Evolutionary conservation across 2,888 invertebrate species (phyloP).

Genomic region (Colletes collaris): DNA sequence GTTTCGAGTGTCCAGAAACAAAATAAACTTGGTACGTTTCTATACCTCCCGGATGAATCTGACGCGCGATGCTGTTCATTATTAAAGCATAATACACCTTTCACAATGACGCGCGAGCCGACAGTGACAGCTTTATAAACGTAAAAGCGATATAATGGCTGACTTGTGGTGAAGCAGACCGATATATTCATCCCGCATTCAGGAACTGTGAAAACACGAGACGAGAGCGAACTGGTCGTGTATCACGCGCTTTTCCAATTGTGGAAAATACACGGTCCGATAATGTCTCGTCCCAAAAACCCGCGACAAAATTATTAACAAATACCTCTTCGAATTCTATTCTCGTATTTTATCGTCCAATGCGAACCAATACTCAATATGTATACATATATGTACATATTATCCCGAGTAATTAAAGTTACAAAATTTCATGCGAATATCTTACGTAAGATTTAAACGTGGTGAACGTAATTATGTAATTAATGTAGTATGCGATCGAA

Average conservation of each 20-base stretch:
- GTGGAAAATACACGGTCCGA: conserved; percentile 55
- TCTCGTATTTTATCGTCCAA: neutral
- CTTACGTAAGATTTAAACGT: too few relatives aligned
- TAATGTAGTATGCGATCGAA: neutral
- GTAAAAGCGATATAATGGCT: conserved; percentile 72
- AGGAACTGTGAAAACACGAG: conserved; percentile 59
- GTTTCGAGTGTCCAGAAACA: conserved; percentile 54
- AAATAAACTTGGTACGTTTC: conserved; percentile 66
- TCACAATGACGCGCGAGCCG: conserved; percentile 68
- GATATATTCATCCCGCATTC: conserved; percentile 71
- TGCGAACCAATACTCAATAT: too few relatives aligned
- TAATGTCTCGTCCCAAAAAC: conserved; percentile 62
- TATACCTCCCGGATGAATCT: conserved; percentile 65
- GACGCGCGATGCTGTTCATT: conserved; percentile 69
- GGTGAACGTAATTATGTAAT: neutral
- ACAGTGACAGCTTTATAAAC: conserved; percentile 75
- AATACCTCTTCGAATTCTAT: neutral
- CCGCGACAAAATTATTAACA: conserved; percentile 31
- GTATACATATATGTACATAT: too few relatives aligned
- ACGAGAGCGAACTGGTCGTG: conserved; percentile 47
- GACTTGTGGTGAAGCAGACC: conserved; percentile 56
- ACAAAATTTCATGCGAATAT: too few relatives aligned
- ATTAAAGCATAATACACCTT: conserved; percentile 76
- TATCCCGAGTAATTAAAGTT: too few relatives aligned
- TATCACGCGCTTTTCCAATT: conserved; percentile 62